Evolutionary conservation across 2,888 invertebrate genomes (phyloP).

Genomic region (Sycophila texana): DNA sequence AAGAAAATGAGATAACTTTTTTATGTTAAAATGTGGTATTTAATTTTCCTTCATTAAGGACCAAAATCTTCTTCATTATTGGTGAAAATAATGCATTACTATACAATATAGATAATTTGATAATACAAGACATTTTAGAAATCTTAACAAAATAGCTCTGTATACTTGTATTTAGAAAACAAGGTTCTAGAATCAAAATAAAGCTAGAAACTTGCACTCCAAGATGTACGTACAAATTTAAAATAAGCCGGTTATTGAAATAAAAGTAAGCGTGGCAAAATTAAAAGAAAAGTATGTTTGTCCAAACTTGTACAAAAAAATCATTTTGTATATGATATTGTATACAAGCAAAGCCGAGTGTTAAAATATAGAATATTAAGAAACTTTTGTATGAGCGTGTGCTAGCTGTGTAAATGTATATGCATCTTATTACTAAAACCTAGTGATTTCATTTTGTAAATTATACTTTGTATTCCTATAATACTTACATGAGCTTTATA

Average conservation of each 20-base stretch:
- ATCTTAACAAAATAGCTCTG: conserved; percentile 36
- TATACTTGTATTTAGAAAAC: conserved; percentile 46
- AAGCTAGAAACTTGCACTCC: conserved; percentile 53
- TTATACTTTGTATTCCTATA: conserved; percentile 47
- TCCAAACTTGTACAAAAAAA: conserved; percentile 49
- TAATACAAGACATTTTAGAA: conserved; percentile 17
- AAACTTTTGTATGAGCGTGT: conserved; percentile 52
- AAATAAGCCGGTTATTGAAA: conserved; percentile 44
- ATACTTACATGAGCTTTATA: conserved; percentile 42
- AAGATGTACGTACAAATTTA: conserved; percentile 53
- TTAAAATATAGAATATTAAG: conserved; percentile 47
- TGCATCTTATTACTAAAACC: conserved; percentile 39
- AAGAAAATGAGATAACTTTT: conserved; percentile 10
- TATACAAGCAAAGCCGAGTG: conserved; percentile 53
- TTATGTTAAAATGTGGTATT: conserved; percentile 26
- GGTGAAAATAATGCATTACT: conserved; percentile 11
- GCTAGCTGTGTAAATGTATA: conserved; percentile 51
- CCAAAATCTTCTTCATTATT: conserved; percentile 26
- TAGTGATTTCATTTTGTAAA: conserved; percentile 51
- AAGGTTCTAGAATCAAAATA: conserved; percentile 48
- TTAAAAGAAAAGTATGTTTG: conserved; percentile 42
- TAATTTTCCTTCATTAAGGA: conserved; percentile 43
- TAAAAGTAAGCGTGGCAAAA: conserved; percentile 41
- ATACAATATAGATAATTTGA: conserved; percentile 14
- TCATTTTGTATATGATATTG: conserved; percentile 50